Base-by-base conservation (phyloP, 2,113 vertebrate genomes). In the Craseonycteris thonglongyai region DNA sequence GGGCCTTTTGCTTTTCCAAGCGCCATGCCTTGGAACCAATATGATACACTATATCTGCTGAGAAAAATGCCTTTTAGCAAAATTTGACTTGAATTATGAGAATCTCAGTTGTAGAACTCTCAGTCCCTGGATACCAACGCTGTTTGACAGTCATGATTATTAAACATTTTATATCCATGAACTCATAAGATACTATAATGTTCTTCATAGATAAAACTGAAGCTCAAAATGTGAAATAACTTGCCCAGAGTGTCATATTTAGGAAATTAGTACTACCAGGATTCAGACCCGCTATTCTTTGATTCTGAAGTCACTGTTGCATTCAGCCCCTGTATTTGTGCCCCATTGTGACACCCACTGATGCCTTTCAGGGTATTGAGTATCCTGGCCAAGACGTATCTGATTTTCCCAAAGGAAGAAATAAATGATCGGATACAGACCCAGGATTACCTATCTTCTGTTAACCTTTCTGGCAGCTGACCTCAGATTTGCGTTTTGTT, bases 121-220 rank as follows among this genome's bases (percentile, higher is more conserved):
- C 59, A 89, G 54, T 28, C 40, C 30, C n/a, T 75, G 51, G 45
- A 85, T 30, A 82, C 38, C 24, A 63, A 35, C 9, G 82, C 42
- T 90, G 7, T 79, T 66, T 71, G 28, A 85, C 72, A 42, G n/a
- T 68, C 22, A 47, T 49, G 56, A 33, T 86, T 90, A 65, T 18
- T 40, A 66, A 26, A 69, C 33, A 78, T 66, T 76, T 81, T 71
- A 51, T 96, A 88, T 61, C 58, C 59, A 68, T 84, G 40, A 93
- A 68, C 56, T 76, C 38, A 35, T 49, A 40, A 84, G 40, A 51
- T 68, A 19, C 61, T 45, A 74, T 35, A 89, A 30, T 69, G 56
- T 33, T 66, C 82, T 95, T 92, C 83, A 38, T 58, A 95, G 40
- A 69, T 81, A 72, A 88, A 91, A 81, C 38, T 88, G 56, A 90